Evolutionary conservation across 2,113 vertebrate genomes (phyloP).

Genomic region (Podarcis raffonei): DNA sequence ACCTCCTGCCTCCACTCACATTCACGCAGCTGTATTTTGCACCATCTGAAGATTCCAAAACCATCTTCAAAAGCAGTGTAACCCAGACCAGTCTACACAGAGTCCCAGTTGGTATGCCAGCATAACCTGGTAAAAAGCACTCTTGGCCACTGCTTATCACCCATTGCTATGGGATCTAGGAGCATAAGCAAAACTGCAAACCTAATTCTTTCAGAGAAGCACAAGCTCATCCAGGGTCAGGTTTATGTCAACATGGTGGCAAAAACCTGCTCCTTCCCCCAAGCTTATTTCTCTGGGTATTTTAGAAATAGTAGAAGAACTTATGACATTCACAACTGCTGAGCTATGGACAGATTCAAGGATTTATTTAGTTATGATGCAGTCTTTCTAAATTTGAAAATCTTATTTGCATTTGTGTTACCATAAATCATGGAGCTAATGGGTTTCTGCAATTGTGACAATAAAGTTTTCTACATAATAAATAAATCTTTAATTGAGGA

Average conservation of each 20-base stretch:
- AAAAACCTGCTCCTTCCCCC: neutral
- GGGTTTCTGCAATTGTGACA: slow-evolving; percentile 2
- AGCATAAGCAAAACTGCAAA: too few species aligned
- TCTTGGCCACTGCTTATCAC: too few species aligned
- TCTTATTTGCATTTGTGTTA: slow-evolving; percentile 4
- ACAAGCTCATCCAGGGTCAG: neutral
- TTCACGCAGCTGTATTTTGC: too few species aligned
- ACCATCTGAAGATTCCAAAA: too few species aligned
- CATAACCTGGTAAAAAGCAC: too few species aligned
- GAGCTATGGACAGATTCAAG: neutral
- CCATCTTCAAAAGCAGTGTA: too few species aligned
- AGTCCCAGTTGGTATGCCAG: too few species aligned
- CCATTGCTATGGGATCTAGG: too few species aligned
- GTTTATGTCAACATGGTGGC: neutral
- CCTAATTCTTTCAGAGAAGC: neutral
- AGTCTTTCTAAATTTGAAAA: slow-evolving; percentile 11
- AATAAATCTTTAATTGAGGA: neutral
- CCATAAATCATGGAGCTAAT: slow-evolving; percentile 1
- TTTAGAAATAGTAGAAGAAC: neutral
- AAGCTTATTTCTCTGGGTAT: neutral
- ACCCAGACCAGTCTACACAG: too few species aligned
- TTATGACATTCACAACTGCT: neutral
- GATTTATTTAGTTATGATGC: slow-evolving; percentile 5
- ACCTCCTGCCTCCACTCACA: too few species aligned
- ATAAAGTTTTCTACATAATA: slow-evolving; percentile 5